Conservation (phyloP, 1,140 invertebrate species). For the Aphis gossypii region DNA sequence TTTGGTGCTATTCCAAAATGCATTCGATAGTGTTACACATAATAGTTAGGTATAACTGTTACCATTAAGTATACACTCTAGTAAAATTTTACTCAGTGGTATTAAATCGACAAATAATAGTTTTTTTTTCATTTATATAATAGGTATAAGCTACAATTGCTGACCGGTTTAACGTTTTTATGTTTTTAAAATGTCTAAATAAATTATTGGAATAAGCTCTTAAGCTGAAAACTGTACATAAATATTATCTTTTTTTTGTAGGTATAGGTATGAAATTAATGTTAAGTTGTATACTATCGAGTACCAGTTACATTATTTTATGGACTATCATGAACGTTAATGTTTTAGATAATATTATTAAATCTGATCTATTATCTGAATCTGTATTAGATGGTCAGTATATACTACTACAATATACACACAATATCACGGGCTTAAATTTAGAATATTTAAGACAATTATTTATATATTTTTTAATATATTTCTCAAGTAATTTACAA, state of each 20-base stretch:
- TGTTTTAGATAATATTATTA: not conserved
- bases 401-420: too few relatives aligned
- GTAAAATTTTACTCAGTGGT: not conserved
- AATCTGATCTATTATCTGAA: not conserved
- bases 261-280: not conserved
- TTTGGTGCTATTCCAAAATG: slow-evolving; percentile 17
- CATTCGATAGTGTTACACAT: not conserved
- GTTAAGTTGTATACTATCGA: not conserved
- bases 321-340: not conserved
- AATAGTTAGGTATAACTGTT: not conserved
- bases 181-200: not conserved
- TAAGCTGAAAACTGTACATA: not conserved
- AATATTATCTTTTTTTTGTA: not conserved
- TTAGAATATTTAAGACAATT: too few relatives aligned
- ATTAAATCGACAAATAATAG: not conserved
- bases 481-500: too few relatives aligned
- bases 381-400: not conserved
- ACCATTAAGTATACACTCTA: not conserved
- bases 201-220: not conserved
- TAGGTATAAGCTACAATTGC: not conserved
- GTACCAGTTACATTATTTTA: not conserved
- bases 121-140: not conserved
- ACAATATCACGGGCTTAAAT: too few relatives aligned
- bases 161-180: not conserved
- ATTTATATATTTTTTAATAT: too few relatives aligned